Percentiles rank a stretch among this genome's conserved stretches.
Conservation (phyloP, 2,888 invertebrate genomes). For the Sylvicola cinctus region DNA sequence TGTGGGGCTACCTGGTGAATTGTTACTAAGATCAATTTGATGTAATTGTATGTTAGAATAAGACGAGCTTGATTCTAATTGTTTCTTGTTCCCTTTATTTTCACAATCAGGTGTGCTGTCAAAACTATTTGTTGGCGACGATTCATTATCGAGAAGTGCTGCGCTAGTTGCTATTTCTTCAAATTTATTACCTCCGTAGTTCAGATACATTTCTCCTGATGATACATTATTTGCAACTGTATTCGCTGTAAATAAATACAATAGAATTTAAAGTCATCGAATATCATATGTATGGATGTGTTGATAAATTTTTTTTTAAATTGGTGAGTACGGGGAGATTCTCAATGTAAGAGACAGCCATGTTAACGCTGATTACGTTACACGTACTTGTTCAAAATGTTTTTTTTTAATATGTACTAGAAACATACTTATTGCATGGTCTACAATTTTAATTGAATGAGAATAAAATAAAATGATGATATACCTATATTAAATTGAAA, state of each 20-base stretch:
- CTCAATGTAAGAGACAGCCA: too few species aligned
- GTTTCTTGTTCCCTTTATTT: conserved; percentile 14
- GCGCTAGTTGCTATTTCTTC: conserved; percentile 47
- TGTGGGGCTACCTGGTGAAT: conserved; percentile 57
- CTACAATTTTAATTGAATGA: too few species aligned
- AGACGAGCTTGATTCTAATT: conserved; percentile 10
- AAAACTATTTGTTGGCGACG: conserved; percentile 62
- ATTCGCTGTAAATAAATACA: conserved; percentile 7
- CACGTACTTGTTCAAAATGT: too few species aligned
- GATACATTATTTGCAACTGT: conserved; percentile 9
- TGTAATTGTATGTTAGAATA: conserved; percentile 23
- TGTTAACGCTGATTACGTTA: too few species aligned
- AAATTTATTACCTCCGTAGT: conserved; percentile 45
- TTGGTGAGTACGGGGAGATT: too few species aligned
- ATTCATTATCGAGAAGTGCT: conserved; percentile 58
- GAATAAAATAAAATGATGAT: too few species aligned
- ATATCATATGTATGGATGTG: too few species aligned
- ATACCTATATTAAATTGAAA: too few species aligned
- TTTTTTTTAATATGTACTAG: too few species aligned
- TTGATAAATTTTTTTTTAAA: too few species aligned
- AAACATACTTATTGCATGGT: too few species aligned
- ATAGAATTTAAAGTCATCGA: too few species aligned
- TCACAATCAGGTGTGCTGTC: conserved; percentile 21
- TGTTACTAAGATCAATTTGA: conserved; percentile 27
- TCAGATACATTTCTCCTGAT: conserved; percentile 26